A percentile compares a stretch with the other conserved stretches of the same genome.
These are phyloP conservation scores for Chelonoidis abingdonii DNA, from an alignment of 2,113 vertebrate species.

Conservation along the genomic window DNA sequence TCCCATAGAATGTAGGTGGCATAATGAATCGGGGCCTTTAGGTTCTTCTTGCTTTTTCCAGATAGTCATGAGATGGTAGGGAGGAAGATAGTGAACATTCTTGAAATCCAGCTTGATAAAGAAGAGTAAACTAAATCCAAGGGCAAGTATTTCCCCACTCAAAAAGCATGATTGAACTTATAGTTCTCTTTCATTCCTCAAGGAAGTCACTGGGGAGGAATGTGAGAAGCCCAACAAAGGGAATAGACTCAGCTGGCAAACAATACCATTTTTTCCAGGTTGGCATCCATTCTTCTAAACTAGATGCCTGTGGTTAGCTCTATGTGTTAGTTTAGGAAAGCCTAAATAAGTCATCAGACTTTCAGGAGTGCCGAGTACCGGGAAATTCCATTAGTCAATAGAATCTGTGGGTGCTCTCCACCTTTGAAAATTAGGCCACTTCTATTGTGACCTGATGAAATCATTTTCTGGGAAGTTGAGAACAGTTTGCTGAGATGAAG, in stretches of 20 bases:
- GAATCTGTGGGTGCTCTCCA: neutral
- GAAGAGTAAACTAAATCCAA: neutral
- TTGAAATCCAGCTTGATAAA: neutral
- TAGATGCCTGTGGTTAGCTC: neutral
- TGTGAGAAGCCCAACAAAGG: neutral
- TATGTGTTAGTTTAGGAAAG: neutral
- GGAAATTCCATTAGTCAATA: neutral
- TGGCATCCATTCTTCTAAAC: neutral
- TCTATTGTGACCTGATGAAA: neutral
- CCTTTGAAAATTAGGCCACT: neutral
- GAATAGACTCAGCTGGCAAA: neutral
- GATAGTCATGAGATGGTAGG: neutral
- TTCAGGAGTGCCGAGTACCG: neutral
- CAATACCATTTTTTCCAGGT: neutral
- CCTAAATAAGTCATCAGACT: neutral
- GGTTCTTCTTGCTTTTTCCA: neutral
- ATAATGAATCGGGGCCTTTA: neutral
- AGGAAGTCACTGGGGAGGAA: neutral
- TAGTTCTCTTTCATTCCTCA: neutral
- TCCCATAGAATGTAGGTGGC: neutral
- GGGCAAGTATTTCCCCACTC: neutral
- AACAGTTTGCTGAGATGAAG: neutral
- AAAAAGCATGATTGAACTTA: neutral
- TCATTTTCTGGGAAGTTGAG: neutral
- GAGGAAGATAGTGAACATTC: neutral